phyloP scores from a whole-genome alignment of 2,888 invertebrate species.

The Syrphus vitripennis region DNA sequence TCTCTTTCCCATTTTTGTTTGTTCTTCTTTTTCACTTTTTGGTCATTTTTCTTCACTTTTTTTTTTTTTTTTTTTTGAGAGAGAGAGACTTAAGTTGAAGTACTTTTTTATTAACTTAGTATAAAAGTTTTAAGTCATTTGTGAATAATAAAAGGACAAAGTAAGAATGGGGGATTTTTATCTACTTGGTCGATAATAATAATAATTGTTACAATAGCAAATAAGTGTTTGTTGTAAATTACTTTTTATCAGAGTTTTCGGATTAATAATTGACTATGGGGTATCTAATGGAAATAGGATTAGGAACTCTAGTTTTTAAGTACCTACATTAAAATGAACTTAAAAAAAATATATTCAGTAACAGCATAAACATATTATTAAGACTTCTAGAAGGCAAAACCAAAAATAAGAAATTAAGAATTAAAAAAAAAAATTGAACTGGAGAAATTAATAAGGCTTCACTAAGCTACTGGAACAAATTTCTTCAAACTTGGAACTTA shows the following conservation, averaged over 20 bases:
- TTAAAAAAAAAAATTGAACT: too few species aligned
- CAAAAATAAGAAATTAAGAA: too few species aligned
- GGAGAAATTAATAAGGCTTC: too few species aligned
- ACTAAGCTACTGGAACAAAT: too few species aligned
- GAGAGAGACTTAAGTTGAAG: conserved; percentile 49
- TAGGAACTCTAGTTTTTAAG: too few species aligned
- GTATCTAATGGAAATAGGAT: too few species aligned
- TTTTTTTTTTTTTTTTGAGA: not conserved
- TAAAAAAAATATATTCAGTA: too few species aligned
- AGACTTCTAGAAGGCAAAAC: too few species aligned
- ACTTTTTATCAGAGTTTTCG: not conserved
- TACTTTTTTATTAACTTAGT: conserved; percentile 67
- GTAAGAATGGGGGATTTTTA: conserved; percentile 26
- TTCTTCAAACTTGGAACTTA: too few species aligned
- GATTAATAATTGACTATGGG: not conserved
- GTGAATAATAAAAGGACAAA: not conserved
- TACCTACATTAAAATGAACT: too few species aligned
- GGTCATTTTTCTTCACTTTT: not conserved
- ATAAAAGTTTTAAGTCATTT: conserved; percentile 53
- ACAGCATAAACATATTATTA: too few species aligned
- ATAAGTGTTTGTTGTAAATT: not conserved
- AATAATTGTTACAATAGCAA: conserved; percentile 20
- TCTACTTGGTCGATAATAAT: conserved; percentile 3
- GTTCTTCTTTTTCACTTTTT: conserved; percentile 1
- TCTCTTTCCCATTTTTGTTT: not conserved